These are phyloP conservation scores for Hermatobates lingyangjiaoensis DNA, from an alignment of 1,140 invertebrate genomes.

Conservation along the genomic window DNA sequence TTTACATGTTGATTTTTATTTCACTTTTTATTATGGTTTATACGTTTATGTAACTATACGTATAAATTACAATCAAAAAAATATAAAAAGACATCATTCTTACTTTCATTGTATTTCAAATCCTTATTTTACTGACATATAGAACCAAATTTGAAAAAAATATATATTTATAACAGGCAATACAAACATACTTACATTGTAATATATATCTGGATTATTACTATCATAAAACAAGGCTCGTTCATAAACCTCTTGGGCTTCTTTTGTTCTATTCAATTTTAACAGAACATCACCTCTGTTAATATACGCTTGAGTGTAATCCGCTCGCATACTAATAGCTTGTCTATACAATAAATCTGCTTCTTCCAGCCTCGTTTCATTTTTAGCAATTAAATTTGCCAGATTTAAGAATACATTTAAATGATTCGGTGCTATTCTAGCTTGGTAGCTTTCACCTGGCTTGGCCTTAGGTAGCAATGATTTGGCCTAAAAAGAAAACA, in stretches of 20 bases:
- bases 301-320: slow-evolving; percentile 94
- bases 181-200: slow-evolving; percentile 71
- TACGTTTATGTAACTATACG: too few relatives aligned
- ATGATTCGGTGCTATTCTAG: slow-evolving; percentile 87
- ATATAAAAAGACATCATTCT: too few relatives aligned
- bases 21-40: too few relatives aligned
- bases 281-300: slow-evolving; percentile 90
- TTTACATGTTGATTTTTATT: too few relatives aligned
- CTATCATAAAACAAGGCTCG: slow-evolving; percentile 80
- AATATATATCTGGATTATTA: slow-evolving; percentile 92
- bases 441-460: slow-evolving; percentile 83
- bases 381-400: slow-evolving; percentile 85
- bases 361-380: slow-evolving; percentile 76
- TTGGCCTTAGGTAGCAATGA: slow-evolving; percentile 74
- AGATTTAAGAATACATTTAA: slow-evolving; percentile 90
- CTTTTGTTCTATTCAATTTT: slow-evolving; percentile 83
- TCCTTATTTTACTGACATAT: too few relatives aligned
- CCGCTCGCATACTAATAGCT: slow-evolving; percentile 90
- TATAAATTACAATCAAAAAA: too few relatives aligned
- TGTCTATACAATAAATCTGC: slow-evolving; percentile 80
- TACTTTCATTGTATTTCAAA: too few relatives aligned
- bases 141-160: too few relatives aligned
- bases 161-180: too few relatives aligned
- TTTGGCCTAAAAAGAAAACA: slow-evolving; percentile 41
- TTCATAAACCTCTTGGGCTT: slow-evolving; percentile 89